Percentiles rank a stretch among this genome's conserved stretches.
These are phyloP conservation scores for Sesia apiformis DNA, from an alignment of 2,888 invertebrate species.

Conservation along the genomic window DNA sequence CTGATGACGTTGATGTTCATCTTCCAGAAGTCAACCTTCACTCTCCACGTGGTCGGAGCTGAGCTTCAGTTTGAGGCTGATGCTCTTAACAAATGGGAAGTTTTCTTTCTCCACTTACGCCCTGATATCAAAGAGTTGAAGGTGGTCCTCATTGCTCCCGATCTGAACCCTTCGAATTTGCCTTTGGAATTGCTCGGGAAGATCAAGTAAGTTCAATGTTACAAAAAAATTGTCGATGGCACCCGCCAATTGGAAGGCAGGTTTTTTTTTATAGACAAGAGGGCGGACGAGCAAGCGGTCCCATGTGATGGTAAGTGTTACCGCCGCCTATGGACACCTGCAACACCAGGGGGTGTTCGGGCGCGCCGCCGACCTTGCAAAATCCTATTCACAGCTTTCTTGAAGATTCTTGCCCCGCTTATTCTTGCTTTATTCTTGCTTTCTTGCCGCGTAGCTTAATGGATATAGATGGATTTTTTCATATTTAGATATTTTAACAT, in stretches of 20 bases:
- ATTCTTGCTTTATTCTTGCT: too few species aligned
- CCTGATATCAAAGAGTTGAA: constrained; percentile 70
- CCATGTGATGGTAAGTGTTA: too few species aligned
- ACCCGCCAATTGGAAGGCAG: not conserved
- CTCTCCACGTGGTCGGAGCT: constrained; percentile 77
- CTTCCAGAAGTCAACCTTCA: constrained; percentile 38
- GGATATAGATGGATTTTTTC: too few species aligned
- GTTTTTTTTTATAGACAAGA: too few species aligned
- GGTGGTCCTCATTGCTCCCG: constrained; percentile 79
- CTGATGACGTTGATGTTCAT: not conserved
- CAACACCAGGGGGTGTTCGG: too few species aligned
- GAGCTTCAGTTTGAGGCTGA: constrained; percentile 83
- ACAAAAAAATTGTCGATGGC: too few species aligned
- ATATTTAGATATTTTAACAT: not conserved
- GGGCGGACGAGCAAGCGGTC: too few species aligned
- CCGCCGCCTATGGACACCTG: too few species aligned
- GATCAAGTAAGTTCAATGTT: constrained; percentile 53
- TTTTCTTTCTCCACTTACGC: constrained; percentile 78
- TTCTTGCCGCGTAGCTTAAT: too few species aligned
- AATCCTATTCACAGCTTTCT: too few species aligned
- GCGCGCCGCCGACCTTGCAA: too few species aligned
- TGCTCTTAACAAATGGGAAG: constrained; percentile 80
- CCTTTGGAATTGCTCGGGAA: constrained; percentile 73
- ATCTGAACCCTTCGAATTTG: constrained; percentile 74
- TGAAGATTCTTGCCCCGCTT: too few species aligned